Percentiles rank a stretch among this genome's conserved stretches.
Conservation (phyloP, 2,797 vertebrate species). For the Spizella passerina region DNA sequence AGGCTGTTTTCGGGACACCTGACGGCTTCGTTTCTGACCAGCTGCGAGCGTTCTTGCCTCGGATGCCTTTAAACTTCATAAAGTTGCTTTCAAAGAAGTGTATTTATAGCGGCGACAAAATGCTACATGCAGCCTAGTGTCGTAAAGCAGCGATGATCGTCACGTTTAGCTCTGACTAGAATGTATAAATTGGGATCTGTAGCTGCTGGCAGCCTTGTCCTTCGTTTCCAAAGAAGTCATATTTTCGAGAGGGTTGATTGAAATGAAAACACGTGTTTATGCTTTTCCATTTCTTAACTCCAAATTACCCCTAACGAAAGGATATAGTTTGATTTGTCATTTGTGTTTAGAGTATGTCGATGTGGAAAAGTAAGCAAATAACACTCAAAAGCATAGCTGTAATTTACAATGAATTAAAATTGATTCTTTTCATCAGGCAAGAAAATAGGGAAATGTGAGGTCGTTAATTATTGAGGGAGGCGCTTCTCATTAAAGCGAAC, state of each 20-base stretch:
- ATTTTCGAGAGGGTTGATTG: constrained; percentile 24
- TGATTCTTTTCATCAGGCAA: constrained; percentile 78
- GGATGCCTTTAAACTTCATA: constrained; percentile 20
- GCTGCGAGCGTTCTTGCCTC: background rate
- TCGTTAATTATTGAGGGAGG: constrained; percentile 84
- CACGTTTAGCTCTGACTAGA: constrained; percentile 1
- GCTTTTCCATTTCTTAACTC: constrained; percentile 50
- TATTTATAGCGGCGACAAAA: background rate
- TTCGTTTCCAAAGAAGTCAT: constrained; percentile 17
- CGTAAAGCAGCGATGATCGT: background rate
- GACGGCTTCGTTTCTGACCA: background rate
- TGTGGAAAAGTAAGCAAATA: constrained; percentile 77
- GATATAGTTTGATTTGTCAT: constrained; percentile 55
- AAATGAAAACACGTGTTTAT: constrained; percentile 55
- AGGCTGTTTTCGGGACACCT: background rate
- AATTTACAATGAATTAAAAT: constrained; percentile 85
- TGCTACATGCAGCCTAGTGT: background rate
- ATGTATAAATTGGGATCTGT: background rate
- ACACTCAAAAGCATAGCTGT: constrained; percentile 80
- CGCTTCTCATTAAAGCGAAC: constrained; percentile 80
- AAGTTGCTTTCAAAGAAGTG: constrained; percentile 23
- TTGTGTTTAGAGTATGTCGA: constrained; percentile 52
- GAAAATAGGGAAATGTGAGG: constrained; percentile 74
- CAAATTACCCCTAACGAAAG: constrained; percentile 51
- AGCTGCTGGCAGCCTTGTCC: background rate